Percentiles rank a stretch among this genome's conserved stretches.
phyloP scores from a whole-genome alignment of 1,140 invertebrate genomes.

The Oppia nitens region DNA sequence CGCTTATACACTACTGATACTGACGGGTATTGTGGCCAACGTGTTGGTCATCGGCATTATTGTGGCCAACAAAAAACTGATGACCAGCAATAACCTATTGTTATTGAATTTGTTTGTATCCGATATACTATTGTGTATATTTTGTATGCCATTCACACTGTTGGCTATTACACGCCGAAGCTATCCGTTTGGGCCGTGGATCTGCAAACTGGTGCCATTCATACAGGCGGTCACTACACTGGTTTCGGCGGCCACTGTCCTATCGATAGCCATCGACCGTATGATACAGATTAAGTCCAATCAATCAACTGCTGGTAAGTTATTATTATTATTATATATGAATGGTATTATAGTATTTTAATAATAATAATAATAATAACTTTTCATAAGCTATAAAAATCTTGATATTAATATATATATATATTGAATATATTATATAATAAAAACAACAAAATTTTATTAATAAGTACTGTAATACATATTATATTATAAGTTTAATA shows the following conservation, averaged over 20 bases:
- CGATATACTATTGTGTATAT: conserved; percentile 42
- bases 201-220: conserved; percentile 71
- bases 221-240: conserved; percentile 45
- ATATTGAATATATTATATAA: no score
- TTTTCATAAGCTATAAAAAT: no score
- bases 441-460: no score
- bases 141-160: conserved; percentile 71
- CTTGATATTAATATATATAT: no score
- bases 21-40: not conserved
- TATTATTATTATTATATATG: no score
- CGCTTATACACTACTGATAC: not conserved
- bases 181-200: conserved; percentile 59
- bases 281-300: conserved; percentile 32
- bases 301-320: conserved; percentile 31
- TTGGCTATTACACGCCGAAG: conserved; percentile 58
- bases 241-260: conserved; percentile 41
- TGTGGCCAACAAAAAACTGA: not conserved
- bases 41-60: not conserved
- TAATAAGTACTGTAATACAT: no score
- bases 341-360: no score
- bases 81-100: not conserved
- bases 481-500: no score
- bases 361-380: no score
- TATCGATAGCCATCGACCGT: conserved; percentile 42
- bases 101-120: not conserved